These are phyloP conservation scores for Rynchops niger DNA, from an alignment of 2,113 vertebrate species.

Conservation along the genomic window DNA sequence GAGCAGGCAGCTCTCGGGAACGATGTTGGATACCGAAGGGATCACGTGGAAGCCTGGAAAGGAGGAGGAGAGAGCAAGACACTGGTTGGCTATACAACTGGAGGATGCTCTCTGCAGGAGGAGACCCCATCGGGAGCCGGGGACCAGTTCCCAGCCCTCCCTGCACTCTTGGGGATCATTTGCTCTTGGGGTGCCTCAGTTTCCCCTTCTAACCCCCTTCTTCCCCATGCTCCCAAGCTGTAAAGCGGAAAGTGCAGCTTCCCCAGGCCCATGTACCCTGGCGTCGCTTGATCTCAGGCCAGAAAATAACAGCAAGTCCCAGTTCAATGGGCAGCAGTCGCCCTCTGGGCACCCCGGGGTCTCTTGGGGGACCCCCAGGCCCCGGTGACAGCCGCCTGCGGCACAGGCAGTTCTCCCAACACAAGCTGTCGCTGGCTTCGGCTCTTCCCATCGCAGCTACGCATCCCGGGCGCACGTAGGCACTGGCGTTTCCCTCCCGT, in stretches of 20 bases:
- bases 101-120: background rate
- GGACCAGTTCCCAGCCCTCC: background rate
- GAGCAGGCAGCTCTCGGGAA: constrained; percentile 96
- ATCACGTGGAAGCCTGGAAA: constrained; percentile 92
- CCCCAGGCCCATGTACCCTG: background rate
- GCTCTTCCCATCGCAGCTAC: background rate
- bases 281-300: background rate
- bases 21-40: constrained; percentile 86
- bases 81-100: accelerated
- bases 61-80: background rate
- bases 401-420: background rate
- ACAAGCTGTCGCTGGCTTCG: background rate
- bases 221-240: background rate
- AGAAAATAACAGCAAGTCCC: background rate
- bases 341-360: accelerated
- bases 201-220: background rate
- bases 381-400: background rate
- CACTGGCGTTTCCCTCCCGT: background rate
- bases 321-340: background rate
- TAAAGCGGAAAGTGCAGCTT: background rate
- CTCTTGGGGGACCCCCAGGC: background rate
- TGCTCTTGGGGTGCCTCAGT: background rate
- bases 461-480: background rate
- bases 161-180: background rate
- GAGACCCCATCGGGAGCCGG: accelerated